Base-by-base conservation (phyloP, 2,113 vertebrate species). In the Toxotes jaculatrix region DNA sequence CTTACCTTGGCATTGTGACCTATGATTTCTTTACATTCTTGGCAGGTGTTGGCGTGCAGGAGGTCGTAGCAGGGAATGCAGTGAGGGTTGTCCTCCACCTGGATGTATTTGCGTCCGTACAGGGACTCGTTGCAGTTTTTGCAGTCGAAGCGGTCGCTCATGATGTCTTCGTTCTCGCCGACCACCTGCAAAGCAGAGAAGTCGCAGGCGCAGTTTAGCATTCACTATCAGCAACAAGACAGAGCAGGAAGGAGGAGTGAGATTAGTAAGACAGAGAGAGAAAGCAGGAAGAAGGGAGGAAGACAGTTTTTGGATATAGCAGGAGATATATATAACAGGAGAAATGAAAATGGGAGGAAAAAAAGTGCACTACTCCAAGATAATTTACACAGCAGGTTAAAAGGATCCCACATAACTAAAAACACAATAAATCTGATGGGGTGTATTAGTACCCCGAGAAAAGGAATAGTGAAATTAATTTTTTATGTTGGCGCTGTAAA, bases 61-160 rank as follows among this genome's bases (percentile, higher is more conserved):
- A 94, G 94, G 12, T 99, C 97, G 0, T 99, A 99, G 94, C 98
- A 99, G 80, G 97, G 96, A 87, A 99, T 96, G 64, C 98, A 99
- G 95, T 98, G 97, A 0, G 97, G 98, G 2, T 96, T 93, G 0
- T 95, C 94, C 66, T 98, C 97, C 88, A 93, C 94, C 92, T 96
- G 95, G 94, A 99, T 99, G 94, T 98, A 99, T 83, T 98, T 99
- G 74, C 96, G 96, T 64, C 97, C 97, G 0, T 97, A 97, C 69
- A 99, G 83, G 88, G 97, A 97, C 95, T 98, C 96, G 23, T 95
- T 96, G 93, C 98, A 99, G 94, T 96, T 96, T 45, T 95, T 95
- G 72, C 98, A 99, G 92, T 97, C 95, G 3, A 98, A 97, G 17
- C 93, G 92, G 67, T 99, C 97, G 0, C 96, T 97, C 98, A 99